Base-by-base conservation (phyloP, 2,888 invertebrate genomes). In the Tineola bisselliella region DNA sequence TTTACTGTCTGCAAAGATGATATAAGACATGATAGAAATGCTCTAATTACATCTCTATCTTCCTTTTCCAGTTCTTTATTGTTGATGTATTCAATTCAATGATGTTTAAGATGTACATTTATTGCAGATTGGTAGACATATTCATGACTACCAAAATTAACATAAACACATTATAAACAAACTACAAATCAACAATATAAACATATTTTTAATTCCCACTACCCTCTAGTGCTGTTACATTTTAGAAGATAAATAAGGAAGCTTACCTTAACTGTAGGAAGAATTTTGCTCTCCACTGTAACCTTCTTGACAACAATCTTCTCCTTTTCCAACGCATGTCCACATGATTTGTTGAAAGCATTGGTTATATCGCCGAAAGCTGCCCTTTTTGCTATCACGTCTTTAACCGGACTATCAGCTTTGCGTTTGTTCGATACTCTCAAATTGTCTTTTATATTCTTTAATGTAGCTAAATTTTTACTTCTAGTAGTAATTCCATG, bases 281-380 rank as follows among this genome's bases (percentile, higher is more conserved):
- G 81, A 73, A 82, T 74, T 79, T 88, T 88, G 64, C 75, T 79
- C 69, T 84, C 87, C 65, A 86, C 81, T 44, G 83, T 87, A 64
- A 88, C 89, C 77, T 84, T 88, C 69, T 84, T 89, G 54, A 81
- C 69, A 61, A 74, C 73, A 64, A 70, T 69, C 70, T 86, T 84
- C 62, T 81, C 78, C 63, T 83, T 80, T 59, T 83, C 81, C 62
- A 78, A 78, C 59, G 73, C 71, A 13, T 25, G n/a, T n/a, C 72
- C 79, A 61, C 70, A 71, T 54, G 83, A 74, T 67, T 88, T 87
- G 68, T 84, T 80, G 66, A 83, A 78, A 65, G 91, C 92, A 81
- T 95, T 95, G 60, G 95, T 94, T 66, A 96, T 90, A 76, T 96
- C 96, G 63, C 94, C 94, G 72, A 97, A 90, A 2, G 95, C 96